phyloP scores from a whole-genome alignment of 2,113 vertebrate species.

The Platichthys flesus region DNA sequence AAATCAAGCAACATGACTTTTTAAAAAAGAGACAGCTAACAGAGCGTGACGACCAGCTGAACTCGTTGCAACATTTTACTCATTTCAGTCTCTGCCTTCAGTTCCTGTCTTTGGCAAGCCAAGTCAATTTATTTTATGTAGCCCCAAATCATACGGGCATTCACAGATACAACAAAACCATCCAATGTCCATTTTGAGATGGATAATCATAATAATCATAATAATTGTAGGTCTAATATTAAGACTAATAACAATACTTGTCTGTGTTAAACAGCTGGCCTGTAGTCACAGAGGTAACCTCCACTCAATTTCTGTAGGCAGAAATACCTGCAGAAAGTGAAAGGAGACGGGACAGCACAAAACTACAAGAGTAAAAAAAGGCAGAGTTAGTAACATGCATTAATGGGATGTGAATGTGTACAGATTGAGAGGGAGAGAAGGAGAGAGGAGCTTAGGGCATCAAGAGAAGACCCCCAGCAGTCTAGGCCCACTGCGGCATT shows the following conservation, averaged over 20 bases:
- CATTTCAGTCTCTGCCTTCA: neutral
- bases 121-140: neutral
- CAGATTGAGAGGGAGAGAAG: neutral
- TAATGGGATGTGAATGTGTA: neutral
- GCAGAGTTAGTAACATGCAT: neutral
- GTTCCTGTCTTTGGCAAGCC: neutral
- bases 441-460: neutral
- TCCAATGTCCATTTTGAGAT: neutral
- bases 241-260: neutral
- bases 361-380: neutral
- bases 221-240: neutral
- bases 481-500: neutral
- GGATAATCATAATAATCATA: neutral
- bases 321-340: neutral
- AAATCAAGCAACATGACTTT: slow-evolving; percentile 1
- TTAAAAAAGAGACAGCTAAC: neutral
- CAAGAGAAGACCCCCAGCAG: neutral
- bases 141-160: neutral
- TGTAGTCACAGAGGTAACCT: neutral
- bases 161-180: neutral
- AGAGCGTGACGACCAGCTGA: neutral
- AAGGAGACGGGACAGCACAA: neutral
- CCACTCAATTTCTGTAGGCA: no score
- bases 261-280: neutral
- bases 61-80: neutral